phyloP scores from a whole-genome alignment of 2,888 invertebrate genomes.

The Cryptus viduatorius region DNA sequence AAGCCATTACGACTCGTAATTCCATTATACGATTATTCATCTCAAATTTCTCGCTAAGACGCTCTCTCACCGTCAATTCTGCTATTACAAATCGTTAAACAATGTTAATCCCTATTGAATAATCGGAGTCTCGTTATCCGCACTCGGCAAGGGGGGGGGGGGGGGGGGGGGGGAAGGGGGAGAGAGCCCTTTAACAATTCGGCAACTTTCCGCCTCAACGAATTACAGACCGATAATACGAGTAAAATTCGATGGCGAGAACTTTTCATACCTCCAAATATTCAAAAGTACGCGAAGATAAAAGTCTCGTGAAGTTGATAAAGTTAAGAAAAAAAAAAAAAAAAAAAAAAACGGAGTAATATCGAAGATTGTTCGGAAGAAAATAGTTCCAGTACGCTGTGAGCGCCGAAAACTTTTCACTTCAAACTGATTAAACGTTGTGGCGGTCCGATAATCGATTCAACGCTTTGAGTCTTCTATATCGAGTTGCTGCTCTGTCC shows the following conservation, averaged over 20 bases:
- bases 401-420: constrained; percentile 43
- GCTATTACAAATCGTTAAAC: background rate
- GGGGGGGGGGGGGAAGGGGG: no score
- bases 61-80: background rate
- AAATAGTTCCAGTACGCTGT: constrained; percentile 27
- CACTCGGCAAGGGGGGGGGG: no score
- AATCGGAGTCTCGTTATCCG: background rate
- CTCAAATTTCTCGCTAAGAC: constrained; percentile 6
- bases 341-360: background rate
- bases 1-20: background rate
- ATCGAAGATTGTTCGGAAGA: background rate
- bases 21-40: background rate
- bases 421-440: constrained; percentile 49
- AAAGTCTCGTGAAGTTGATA: background rate
- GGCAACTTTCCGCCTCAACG: background rate
- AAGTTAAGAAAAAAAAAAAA: background rate
- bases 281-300: background rate
- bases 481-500: background rate
- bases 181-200: background rate
- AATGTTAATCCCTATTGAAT: background rate
- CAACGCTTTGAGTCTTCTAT: constrained; percentile 9
- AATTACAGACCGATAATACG: background rate
- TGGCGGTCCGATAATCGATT: constrained; percentile 54
- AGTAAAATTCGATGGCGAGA: background rate
- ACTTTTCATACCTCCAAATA: background rate